Evolutionary conservation across 2,888 invertebrate genomes (phyloP).

Genomic region (Scelioninae gen. 1): DNA sequence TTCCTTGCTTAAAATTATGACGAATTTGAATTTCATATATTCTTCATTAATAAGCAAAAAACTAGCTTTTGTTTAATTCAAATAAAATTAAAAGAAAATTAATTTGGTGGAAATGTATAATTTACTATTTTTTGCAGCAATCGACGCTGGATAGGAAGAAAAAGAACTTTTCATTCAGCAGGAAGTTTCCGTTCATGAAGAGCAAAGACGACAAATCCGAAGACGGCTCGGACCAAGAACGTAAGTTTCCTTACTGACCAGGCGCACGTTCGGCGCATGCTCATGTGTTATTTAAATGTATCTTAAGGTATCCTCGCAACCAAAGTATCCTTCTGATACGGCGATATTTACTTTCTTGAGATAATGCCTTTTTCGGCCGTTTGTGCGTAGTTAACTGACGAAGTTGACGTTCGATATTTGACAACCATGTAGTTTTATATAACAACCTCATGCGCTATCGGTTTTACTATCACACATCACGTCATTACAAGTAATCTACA

Average conservation of each 20-base stretch:
- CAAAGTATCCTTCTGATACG: slow-evolving; percentile 65
- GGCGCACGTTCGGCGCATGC: slow-evolving; percentile 81
- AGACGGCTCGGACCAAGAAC: slow-evolving; percentile 98
- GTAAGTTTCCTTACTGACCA: slow-evolving; percentile 88
- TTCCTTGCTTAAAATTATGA: background rate
- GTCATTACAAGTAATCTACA: slow-evolving; percentile 27
- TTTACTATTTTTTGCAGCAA: slow-evolving; percentile 87
- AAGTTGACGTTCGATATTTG: slow-evolving; percentile 45
- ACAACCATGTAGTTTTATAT: slow-evolving; percentile 18
- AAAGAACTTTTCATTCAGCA: slow-evolving; percentile 99
- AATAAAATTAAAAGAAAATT: too few relatives aligned
- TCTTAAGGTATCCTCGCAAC: slow-evolving; percentile 67
- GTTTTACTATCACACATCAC: slow-evolving; percentile 16
- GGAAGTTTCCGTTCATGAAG: slow-evolving; percentile 99
- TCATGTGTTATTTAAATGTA: slow-evolving; percentile 73
- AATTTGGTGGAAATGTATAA: too few relatives aligned
- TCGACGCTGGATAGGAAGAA: slow-evolving; percentile 98
- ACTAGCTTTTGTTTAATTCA: too few relatives aligned
- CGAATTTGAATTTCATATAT: slow-evolving; percentile 14
- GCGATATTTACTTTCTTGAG: slow-evolving; percentile 46
- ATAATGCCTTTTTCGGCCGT: slow-evolving; percentile 47
- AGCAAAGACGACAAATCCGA: slow-evolving; percentile 99
- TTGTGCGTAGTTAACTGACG: slow-evolving; percentile 62
- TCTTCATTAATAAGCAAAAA: too few relatives aligned
- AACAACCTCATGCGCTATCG: slow-evolving; percentile 23